Conservation (phyloP, 2,113 vertebrate species). For the Atrichornis clamosus region DNA sequence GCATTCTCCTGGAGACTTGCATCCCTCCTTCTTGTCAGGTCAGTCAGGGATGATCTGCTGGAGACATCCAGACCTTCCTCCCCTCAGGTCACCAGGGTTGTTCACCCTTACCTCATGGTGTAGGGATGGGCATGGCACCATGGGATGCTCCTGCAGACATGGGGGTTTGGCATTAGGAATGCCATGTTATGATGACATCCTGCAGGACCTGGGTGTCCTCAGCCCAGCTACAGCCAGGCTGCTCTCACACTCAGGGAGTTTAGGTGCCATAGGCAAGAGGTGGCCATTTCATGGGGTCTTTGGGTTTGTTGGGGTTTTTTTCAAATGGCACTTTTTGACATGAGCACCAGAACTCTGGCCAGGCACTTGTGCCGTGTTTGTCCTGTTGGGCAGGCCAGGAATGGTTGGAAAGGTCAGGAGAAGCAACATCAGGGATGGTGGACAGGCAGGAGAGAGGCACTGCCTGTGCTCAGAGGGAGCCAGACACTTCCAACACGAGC, state of each 20-base stretch:
- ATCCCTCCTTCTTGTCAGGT: neutral
- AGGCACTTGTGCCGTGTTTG: neutral
- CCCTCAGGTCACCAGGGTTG: neutral
- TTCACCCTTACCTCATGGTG: fast-evolving
- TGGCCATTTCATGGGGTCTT: neutral
- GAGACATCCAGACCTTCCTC: neutral
- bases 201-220: neutral
- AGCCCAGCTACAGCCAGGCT: neutral
- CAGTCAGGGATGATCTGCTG: neutral
- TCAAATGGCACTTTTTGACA: neutral
- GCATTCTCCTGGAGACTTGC: neutral
- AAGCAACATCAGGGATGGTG: neutral
- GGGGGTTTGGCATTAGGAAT: no score
- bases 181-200: fast-evolving
- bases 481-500: neutral
- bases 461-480: neutral
- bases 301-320: neutral
- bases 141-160: neutral
- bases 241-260: neutral
- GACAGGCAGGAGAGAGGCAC: neutral
- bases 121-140: neutral
- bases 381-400: neutral
- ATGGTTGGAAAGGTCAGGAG: neutral
- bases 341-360: neutral
- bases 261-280: neutral